Conservation (phyloP, 37 sponge, comb jelly and placozoan genomes). For the Cliona cf. orientalis region DNA sequence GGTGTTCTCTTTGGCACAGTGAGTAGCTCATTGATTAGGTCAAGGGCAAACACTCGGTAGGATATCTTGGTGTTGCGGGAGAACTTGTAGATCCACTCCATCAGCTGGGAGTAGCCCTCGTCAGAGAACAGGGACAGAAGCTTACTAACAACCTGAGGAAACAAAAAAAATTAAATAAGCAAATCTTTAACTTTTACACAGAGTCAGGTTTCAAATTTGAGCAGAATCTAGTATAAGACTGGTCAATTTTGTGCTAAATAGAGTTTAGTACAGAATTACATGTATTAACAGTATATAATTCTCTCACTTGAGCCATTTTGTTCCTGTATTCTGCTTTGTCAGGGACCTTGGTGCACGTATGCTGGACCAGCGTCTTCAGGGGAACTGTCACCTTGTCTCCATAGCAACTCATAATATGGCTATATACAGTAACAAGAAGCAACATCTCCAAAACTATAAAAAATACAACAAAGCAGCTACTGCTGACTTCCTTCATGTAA, state of each 20-base stretch:
- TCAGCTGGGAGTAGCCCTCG: slow-evolving; percentile 40
- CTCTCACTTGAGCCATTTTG: slow-evolving; percentile 50
- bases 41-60: slow-evolving; percentile 75
- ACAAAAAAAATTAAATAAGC: neutral
- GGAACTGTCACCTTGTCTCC: slow-evolving; percentile 16
- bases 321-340: slow-evolving; percentile 81
- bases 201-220: no score
- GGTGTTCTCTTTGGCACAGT: no score
- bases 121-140: slow-evolving; percentile 37
- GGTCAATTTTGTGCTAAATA: no score
- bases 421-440: no score
- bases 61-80: slow-evolving; percentile 71
- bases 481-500: neutral
- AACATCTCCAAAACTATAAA: neutral
- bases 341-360: slow-evolving; percentile 68
- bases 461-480: neutral
- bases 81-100: slow-evolving; percentile 76
- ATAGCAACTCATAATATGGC: neutral
- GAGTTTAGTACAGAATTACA: neutral
- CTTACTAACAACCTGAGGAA: slow-evolving; percentile 32
- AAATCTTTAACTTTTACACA: no score
- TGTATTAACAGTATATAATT: neutral
- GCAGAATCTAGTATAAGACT: no score
- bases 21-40: slow-evolving; percentile 55
- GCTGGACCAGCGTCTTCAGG: slow-evolving; percentile 67